A percentile compares a stretch with the other conserved stretches of the same genome.
Evolutionary conservation across 2,888 invertebrate species (phyloP).

Genomic region (Drosophila vallismaia): DNA sequence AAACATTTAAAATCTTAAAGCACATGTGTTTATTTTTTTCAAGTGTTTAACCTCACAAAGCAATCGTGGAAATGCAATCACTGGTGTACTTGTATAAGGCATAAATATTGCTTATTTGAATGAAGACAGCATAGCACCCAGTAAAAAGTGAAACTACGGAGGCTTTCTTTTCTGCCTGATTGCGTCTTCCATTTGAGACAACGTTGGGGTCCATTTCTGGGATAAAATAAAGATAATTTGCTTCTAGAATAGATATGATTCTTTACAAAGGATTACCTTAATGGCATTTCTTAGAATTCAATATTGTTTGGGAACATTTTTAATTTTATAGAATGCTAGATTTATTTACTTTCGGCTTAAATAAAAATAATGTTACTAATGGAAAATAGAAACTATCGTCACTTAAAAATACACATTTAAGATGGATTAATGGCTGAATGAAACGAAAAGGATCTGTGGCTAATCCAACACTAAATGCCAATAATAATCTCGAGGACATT

Average conservation of each 20-base stretch:
- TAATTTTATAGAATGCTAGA: not conserved
- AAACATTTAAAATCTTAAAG: constrained; percentile 32
- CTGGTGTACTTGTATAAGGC: not conserved
- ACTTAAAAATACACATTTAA: not conserved
- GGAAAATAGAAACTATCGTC: constrained; percentile 8
- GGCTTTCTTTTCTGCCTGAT: not conserved
- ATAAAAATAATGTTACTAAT: constrained; percentile 16
- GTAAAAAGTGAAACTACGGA: not conserved
- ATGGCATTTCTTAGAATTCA: no score
- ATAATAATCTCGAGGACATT: not conserved
- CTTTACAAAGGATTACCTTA: no score
- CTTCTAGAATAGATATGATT: no score
- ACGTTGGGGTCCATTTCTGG: no score
- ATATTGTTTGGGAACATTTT: no score
- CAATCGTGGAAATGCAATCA: not conserved
- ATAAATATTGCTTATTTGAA: not conserved
- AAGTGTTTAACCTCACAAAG: constrained; percentile 45
- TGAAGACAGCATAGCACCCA: not conserved
- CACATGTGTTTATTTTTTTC: constrained; percentile 61
- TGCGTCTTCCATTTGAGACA: no score
- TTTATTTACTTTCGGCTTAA: constrained; percentile 3
- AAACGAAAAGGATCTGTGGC: not conserved
- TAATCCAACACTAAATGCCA: not conserved
- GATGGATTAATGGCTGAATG: not conserved
- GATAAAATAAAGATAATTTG: no score